A percentile compares a stretch with the other conserved stretches of the same genome.
These are phyloP conservation scores for Lasioglossum baleicum DNA, from an alignment of 1,140 invertebrate genomes.

Conservation along the genomic window DNA sequence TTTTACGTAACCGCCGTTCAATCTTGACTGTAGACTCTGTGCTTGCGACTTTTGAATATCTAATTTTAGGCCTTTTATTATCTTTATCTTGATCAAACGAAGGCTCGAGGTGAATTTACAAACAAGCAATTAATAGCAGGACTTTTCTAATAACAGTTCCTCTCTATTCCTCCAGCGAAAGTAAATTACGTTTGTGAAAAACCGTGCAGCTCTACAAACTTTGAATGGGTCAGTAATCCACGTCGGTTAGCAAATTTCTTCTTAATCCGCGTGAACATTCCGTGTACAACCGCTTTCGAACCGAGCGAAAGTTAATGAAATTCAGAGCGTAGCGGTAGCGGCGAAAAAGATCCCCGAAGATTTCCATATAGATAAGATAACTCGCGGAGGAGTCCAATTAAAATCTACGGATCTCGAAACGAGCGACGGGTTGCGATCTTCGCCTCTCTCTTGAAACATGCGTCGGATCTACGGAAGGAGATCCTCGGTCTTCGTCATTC, in stretches of 20 bases:
- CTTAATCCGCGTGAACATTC: not conserved
- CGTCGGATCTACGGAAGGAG: slow-evolving; percentile 37
- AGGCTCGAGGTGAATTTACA: too few species aligned
- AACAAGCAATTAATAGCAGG: too few species aligned
- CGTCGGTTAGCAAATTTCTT: not conserved
- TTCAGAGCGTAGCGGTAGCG: not conserved
- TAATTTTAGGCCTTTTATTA: too few species aligned
- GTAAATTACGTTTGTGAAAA: too few species aligned
- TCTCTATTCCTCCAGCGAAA: too few species aligned
- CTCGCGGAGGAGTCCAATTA: not conserved
- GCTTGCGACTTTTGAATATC: too few species aligned
- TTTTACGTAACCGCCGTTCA: too few species aligned
- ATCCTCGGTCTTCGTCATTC: slow-evolving; percentile 33
- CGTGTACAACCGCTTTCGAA: not conserved
- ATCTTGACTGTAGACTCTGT: too few species aligned
- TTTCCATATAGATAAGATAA: not conserved
- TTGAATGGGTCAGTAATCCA: too few species aligned
- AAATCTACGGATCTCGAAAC: slow-evolving; percentile 15
- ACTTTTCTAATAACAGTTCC: too few species aligned
- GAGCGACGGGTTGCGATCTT: slow-evolving; percentile 18
- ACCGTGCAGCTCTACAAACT: too few species aligned
- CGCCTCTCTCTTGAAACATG: slow-evolving; percentile 43
- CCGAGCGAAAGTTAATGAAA: not conserved
- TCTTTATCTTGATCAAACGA: too few species aligned
- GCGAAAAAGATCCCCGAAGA: not conserved